A percentile compares a stretch with the other conserved stretches of the same genome.
Conservation (phyloP, 2,113 vertebrate species). For the Nycticebus coucang region DNA sequence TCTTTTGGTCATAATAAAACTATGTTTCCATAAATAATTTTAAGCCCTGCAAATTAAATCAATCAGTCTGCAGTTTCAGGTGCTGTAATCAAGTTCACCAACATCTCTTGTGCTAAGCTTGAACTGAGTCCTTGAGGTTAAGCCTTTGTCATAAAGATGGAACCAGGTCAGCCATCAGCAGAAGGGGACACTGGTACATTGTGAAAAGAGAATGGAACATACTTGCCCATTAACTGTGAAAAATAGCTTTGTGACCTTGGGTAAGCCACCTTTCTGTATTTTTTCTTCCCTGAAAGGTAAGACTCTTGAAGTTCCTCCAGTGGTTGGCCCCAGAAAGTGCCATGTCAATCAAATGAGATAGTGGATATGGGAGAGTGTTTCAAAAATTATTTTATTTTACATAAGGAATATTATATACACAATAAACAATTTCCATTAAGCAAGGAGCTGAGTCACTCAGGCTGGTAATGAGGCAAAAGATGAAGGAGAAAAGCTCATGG, state of each 20-base stretch:
- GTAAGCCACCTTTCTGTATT: not conserved
- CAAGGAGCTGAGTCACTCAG: constrained; percentile 47
- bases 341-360: not conserved
- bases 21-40: not conserved
- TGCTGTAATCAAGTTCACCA: not conserved
- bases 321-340: not conserved
- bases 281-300: not conserved
- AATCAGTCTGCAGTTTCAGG: not conserved
- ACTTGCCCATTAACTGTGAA: not conserved
- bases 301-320: accelerated
- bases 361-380: not conserved
- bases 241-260: not conserved
- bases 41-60: not conserved
- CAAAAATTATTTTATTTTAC: not conserved
- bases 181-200: not conserved
- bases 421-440: not conserved
- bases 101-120: not conserved
- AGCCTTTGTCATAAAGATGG: not conserved
- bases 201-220: not conserved
- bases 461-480: constrained; percentile 18
- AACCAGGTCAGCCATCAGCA: not conserved
- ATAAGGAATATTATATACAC: not conserved
- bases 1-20: not conserved
- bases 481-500: not conserved
- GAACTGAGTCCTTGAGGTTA: not conserved